These are phyloP conservation scores for Vireo griseus DNA, from an alignment of 2,797 vertebrate genomes.

Conservation along the genomic window DNA sequence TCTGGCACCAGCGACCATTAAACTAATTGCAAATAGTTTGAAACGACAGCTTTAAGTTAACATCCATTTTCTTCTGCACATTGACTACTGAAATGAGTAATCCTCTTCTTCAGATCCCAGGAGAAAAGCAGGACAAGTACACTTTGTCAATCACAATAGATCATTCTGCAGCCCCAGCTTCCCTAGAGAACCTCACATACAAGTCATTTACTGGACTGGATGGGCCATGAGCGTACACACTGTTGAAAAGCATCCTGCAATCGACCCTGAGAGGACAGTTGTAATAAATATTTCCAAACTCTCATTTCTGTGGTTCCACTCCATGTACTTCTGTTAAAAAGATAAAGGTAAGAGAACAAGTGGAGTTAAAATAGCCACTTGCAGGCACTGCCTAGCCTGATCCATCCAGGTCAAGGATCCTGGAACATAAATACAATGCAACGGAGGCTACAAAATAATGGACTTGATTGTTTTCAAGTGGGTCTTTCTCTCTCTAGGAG, in stretches of 20 bases:
- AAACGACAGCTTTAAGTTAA: not conserved
- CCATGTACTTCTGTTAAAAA: not conserved
- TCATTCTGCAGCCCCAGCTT: not conserved
- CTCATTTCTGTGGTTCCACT: not conserved
- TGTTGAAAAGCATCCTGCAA: not conserved
- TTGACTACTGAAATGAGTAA: not conserved
- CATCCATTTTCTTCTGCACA: not conserved
- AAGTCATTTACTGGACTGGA: not conserved
- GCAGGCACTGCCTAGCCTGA: not conserved
- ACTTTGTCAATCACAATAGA: not conserved
- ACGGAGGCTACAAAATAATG: not conserved
- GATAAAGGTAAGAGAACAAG: not conserved
- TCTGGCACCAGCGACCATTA: not conserved
- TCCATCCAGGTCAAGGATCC: conserved; percentile 1
- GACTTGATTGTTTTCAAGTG: conserved; percentile 9
- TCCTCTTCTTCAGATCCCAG: not conserved
- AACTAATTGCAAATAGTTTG: not conserved
- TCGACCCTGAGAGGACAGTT: not conserved
- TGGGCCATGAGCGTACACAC: not conserved
- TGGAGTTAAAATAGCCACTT: not conserved
- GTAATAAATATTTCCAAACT: not conserved
- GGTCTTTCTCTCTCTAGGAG: not conserved
- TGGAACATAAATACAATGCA: not conserved
- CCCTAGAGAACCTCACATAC: not conserved
- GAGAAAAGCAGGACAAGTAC: not conserved